Conservation (phyloP, 2,797 vertebrate genomes). For the Lates japonicus region DNA sequence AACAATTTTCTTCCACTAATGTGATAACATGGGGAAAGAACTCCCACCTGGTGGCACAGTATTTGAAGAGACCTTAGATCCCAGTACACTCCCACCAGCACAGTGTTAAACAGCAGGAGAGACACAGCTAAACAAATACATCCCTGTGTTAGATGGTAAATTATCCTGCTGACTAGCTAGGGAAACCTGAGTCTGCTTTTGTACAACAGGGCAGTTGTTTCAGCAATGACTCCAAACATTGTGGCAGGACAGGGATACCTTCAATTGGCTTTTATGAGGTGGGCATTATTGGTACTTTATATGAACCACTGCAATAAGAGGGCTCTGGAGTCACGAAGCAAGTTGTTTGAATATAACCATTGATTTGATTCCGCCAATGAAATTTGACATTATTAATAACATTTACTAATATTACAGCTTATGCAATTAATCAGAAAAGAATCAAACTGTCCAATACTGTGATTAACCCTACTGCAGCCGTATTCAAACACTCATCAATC, state of each 20-base stretch:
- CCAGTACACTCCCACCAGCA: constrained; percentile 52
- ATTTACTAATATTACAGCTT: background rate
- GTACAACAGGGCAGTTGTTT: constrained; percentile 35
- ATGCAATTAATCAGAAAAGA: background rate
- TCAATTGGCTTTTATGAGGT: background rate
- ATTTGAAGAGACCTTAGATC: constrained; percentile 19
- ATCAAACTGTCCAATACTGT: background rate
- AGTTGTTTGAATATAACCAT: background rate
- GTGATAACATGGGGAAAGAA: constrained; percentile 6
- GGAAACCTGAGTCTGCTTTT: constrained; percentile 47
- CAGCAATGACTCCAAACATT: constrained; percentile 19
- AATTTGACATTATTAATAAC: background rate
- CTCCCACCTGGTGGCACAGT: constrained; percentile 4
- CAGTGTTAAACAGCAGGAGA: constrained; percentile 58
- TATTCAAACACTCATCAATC: no score
- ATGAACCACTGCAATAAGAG: background rate
- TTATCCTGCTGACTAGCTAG: constrained; percentile 44
- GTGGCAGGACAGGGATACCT: background rate
- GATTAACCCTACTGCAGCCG: background rate
- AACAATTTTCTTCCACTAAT: background rate
- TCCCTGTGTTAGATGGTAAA: constrained; percentile 67
- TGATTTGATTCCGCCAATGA: background rate
- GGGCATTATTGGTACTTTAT: constrained; percentile 3
- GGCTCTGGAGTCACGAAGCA: no score
- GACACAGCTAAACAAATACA: constrained; percentile 33